Conservation (phyloP, 2,113 vertebrate species). For the Chionomys nivalis region DNA sequence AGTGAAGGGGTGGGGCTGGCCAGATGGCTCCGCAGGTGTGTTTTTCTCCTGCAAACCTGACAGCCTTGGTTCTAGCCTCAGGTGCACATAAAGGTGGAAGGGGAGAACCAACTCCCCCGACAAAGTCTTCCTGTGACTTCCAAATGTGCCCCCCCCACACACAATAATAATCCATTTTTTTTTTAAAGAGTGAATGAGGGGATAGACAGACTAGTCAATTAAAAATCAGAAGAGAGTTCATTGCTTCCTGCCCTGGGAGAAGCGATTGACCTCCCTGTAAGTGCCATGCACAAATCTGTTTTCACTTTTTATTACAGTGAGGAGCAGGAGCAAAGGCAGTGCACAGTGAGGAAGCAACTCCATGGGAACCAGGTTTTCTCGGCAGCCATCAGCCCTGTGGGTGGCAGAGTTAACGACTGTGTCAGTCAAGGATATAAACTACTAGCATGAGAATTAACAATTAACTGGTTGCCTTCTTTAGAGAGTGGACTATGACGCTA, state of each 20-base stretch:
- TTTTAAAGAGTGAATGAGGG: not conserved
- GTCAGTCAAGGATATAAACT: not conserved
- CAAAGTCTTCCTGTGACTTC: too few species aligned
- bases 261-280: not conserved
- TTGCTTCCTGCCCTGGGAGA: not conserved
- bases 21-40: not conserved
- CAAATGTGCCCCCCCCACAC: not conserved
- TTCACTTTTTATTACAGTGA: not conserved
- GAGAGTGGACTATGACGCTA: not conserved
- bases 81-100: not conserved
- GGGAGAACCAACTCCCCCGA: not conserved
- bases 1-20: not conserved
- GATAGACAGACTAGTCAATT: not conserved
- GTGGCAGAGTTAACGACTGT: not conserved
- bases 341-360: not conserved
- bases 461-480: not conserved
- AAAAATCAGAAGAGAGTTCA: not conserved
- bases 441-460: not conserved
- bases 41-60: not conserved
- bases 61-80: not conserved
- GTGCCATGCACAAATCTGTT: not conserved
- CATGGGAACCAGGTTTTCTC: not conserved
- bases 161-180: not conserved
- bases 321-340: not conserved
- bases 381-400: not conserved